Evolutionary conservation across 2,797 vertebrate genomes (phyloP), one percentile per base, ranked within the genome.

Genomic region (Neostethus bicornis): DNA sequence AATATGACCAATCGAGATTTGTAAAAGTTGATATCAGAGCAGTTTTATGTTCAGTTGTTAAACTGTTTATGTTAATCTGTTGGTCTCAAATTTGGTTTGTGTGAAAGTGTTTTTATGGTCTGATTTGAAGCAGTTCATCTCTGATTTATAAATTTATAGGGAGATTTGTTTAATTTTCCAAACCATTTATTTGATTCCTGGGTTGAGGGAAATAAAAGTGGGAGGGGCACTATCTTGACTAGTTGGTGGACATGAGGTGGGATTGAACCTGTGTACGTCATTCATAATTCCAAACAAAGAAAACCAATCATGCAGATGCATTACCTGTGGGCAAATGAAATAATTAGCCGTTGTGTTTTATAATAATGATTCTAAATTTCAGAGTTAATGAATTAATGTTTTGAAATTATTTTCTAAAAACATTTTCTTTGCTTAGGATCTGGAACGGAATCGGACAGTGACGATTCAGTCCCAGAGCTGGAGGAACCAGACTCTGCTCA

Each of bases 401-500:
- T n/a, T 26, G 14, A 14, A 19, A 11, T 8, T 24, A 3, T 16
- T 13, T 10, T 51, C 13, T 72, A 37, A 58, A 51, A 61, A 11
- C 56, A 41, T 53, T 37, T 72, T 56, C n/a, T 49, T 47, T 66
- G 62, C 73, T 3, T 71, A 99, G 97, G 97, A 68, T 99, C 96
- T 16, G 97, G 96, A 73, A 99, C 96, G 74, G 97, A 99, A 80
- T 98, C 97, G 0, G 97, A 99, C 90, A 98, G 96, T 2, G 97
- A 99, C 75, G 97, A 98, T 79, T 98, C 96, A 3, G 96, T 98
- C 77, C 97, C 97, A 79, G 97, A 99, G 28, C 92, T 98, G 28
- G 95, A 98, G 83, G 97, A 99, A 81, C 95, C 96, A 71, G 97
- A 98, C 86, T 96, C 96, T 75, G 93, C 96, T 44, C 96, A 98